These are phyloP conservation scores for Morbakka virulenta DNA, from an alignment of 30 jellyfish, hydroid and myxozoan genomes.

Conservation along the genomic window DNA sequence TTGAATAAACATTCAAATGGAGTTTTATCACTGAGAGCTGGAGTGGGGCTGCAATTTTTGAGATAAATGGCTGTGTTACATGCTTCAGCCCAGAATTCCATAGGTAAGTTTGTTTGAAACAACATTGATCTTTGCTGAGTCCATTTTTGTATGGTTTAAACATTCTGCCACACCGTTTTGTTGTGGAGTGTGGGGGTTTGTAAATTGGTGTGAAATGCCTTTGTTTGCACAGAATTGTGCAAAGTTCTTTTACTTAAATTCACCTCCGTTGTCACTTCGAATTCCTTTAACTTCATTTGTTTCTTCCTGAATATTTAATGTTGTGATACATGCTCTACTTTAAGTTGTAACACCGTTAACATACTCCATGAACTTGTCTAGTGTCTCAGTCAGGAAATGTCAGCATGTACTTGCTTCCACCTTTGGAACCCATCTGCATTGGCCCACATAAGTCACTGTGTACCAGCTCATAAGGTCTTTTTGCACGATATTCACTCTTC, in stretches of 20 bases:
- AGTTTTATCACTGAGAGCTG: slow-evolving; percentile 1
- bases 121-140: slow-evolving; percentile 28
- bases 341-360: too few relatives aligned
- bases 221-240: too few relatives aligned
- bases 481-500: too few relatives aligned
- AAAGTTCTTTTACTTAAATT: slow-evolving; percentile 12
- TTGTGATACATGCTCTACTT: too few relatives aligned
- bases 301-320: too few relatives aligned
- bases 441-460: slow-evolving; percentile 48
- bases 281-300: slow-evolving; percentile 6
- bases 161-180: slow-evolving; percentile 50
- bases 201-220: too few relatives aligned
- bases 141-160: slow-evolving; percentile 17
- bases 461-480: too few relatives aligned
- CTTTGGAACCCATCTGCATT: too few relatives aligned
- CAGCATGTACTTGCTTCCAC: too few relatives aligned
- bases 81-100: slow-evolving; percentile 52
- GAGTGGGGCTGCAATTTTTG: slow-evolving; percentile 13
- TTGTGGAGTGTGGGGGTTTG: slow-evolving; percentile 37
- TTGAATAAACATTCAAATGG: too few relatives aligned
- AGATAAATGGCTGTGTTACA: slow-evolving; percentile 23
- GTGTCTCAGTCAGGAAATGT: slow-evolving; percentile 53
- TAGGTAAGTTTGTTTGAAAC: slow-evolving; percentile 41
- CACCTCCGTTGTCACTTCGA: slow-evolving; percentile 44
- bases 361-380: slow-evolving; percentile 25